Conservation (phyloP, 2,797 vertebrate genomes). For the Danio kyathit region DNA sequence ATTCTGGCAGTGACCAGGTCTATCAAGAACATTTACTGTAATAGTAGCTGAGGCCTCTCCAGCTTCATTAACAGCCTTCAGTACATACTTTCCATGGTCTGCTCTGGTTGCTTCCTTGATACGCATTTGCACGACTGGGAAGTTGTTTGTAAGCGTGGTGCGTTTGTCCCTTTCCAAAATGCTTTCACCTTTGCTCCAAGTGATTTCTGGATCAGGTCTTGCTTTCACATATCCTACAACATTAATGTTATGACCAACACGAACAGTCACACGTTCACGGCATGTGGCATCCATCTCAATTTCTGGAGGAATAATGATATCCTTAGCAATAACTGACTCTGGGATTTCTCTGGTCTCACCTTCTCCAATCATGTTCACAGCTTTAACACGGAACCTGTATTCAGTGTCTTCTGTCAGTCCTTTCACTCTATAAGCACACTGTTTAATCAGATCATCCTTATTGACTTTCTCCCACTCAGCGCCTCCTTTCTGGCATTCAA, state of each 20-base stretch:
- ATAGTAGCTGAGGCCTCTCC: constrained; percentile 93
- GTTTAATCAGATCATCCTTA: constrained; percentile 92
- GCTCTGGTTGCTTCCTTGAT: constrained; percentile 92
- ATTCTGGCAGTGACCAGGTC: constrained; percentile 96
- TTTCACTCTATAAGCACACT: constrained; percentile 90
- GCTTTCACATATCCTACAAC: constrained; percentile 92
- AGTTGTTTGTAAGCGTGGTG: constrained; percentile 84
- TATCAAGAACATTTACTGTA: constrained; percentile 93
- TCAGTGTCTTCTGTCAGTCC: constrained; percentile 90
- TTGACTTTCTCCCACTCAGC: constrained; percentile 92
- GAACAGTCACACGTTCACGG: constrained; percentile 89
- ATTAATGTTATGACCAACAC: constrained; percentile 95
- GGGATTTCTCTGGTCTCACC: constrained; percentile 93
- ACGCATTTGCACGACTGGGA: constrained; percentile 88
- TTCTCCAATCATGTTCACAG: constrained; percentile 95
- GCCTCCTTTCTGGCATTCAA: constrained; percentile 92
- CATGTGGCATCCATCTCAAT: constrained; percentile 92
- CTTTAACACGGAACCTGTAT: constrained; percentile 93
- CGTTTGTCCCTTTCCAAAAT: constrained; percentile 86
- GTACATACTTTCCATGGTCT: constrained; percentile 93
- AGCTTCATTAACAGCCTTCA: constrained; percentile 93
- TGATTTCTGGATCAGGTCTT: constrained; percentile 92
- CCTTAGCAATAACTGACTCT: constrained; percentile 91
- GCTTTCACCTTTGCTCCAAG: constrained; percentile 92
- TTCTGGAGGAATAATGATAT: constrained; percentile 96